phyloP scores from a whole-genome alignment of 1,140 invertebrate species.

The Hylyphantes graminicola region DNA sequence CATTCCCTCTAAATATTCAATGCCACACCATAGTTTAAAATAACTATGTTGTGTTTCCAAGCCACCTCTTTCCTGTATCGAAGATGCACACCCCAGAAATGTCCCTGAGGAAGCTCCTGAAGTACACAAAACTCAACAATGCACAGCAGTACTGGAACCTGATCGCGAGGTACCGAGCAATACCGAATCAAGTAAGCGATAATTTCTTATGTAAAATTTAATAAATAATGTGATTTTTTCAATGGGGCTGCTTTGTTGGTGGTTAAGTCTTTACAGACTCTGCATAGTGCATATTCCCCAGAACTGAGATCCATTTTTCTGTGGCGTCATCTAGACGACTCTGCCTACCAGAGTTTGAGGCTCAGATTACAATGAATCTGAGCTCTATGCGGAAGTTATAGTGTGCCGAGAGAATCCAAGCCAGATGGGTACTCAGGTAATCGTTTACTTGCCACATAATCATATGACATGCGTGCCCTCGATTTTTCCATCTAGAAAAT shows the following conservation, averaged over 20 bases:
- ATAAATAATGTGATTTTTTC: too few relatives aligned
- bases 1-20: too few relatives aligned
- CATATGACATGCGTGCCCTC: background rate
- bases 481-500: too few relatives aligned
- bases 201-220: background rate
- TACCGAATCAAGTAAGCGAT: conserved; percentile 14
- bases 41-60: background rate
- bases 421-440: too few relatives aligned
- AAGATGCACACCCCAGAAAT: conserved; percentile 28
- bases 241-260: too few relatives aligned
- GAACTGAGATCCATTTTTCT: background rate
- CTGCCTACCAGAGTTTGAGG: background rate
- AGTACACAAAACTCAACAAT: conserved; percentile 39
- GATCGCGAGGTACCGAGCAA: conserved; percentile 42
- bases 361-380: too few relatives aligned
- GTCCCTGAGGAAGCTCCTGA: conserved; percentile 1
- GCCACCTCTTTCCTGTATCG: conserved; percentile 28
- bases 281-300: background rate
- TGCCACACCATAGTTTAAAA: too few relatives aligned
- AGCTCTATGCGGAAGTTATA: too few relatives aligned
- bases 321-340: background rate
- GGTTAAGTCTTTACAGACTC: too few relatives aligned
- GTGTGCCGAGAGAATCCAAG: too few relatives aligned
- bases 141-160: conserved; percentile 44
- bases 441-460: background rate